These are phyloP conservation scores for Pilophorus perplexus DNA, from an alignment of 2,888 invertebrate species.

Conservation along the genomic window DNA sequence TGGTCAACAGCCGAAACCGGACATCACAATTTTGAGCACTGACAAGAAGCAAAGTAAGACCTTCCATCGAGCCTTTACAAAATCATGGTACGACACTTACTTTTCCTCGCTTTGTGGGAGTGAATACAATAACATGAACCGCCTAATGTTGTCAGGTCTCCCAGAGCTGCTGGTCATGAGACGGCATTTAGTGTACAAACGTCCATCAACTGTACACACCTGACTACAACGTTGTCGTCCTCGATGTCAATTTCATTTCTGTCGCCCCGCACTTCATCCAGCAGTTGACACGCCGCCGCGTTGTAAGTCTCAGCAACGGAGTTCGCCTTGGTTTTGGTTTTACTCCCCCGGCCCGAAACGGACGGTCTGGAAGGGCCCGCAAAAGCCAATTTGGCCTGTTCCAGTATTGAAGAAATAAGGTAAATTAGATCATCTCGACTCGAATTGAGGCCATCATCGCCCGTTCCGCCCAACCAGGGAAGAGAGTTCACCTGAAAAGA, in stretches of 20 bases:
- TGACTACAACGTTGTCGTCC: conserved; percentile 44
- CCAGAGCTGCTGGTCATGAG: too few relatives aligned
- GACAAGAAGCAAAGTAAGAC: too few relatives aligned
- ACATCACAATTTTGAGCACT: too few relatives aligned
- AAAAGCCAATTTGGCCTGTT: conserved; percentile 46
- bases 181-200: too few relatives aligned
- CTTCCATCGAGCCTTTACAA: too few relatives aligned
- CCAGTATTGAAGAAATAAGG: conserved; percentile 54
- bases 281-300: conserved; percentile 42
- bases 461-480: conserved; percentile 43
- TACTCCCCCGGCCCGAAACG: conserved; percentile 7
- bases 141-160: too few relatives aligned
- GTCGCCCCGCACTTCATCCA: conserved; percentile 44
- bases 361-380: neutral
- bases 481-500: conserved; percentile 45
- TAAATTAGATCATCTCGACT: conserved; percentile 57
- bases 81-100: too few relatives aligned
- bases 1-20: too few relatives aligned
- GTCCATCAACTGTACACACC: conserved; percentile 17
- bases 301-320: conserved; percentile 42
- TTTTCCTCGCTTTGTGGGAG: too few relatives aligned
- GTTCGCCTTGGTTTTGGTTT: conserved; percentile 18
- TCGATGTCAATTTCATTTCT: conserved; percentile 38
- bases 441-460: conserved; percentile 23
- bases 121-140: too few relatives aligned